Base-by-base conservation (phyloP, 1,140 invertebrate genomes). In the Adoxophyes honmai region DNA sequence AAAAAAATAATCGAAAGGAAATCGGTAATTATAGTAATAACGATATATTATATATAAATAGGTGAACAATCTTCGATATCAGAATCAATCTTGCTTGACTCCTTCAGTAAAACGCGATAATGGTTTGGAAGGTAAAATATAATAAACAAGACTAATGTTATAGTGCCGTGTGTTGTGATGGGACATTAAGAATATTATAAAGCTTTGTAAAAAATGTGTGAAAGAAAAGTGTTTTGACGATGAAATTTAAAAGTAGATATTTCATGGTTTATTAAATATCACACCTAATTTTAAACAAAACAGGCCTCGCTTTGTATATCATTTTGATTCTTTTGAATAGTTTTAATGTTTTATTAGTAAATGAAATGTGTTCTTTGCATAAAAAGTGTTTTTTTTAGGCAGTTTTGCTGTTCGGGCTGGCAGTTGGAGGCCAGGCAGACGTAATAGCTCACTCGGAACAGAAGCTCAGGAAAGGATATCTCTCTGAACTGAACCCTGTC, bases 81-180 rank as follows among this genome's bases (percentile, higher is more conserved):
- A 35, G 44, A 62, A 58, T 52, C 56, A 70, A 39, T 61, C 55
- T 18, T 52, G 42, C 60, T 10, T 36, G 35, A 36, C n/a, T 21
- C 52, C 54, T 60, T 52, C 44, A 37, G 33, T 48, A 48, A 59
- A 56, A 59, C 34, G 34, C 44, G 52, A 66, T 35, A 28, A 71
- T 83, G 80, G 57, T 68, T 78, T 72, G 70, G 65, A 77, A 83
- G 78, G 80, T 82, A 79, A 59, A 48, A 52, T 52, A 28, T 28
- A 28, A 28, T 28, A 3, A 2, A 28, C 2, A 28, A 3, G 6
- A 3, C 21, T 28, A 3, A 2, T 28, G 2, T 28, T 28, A n/a
- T 48, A 28, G 11, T 48, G n/a, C n/a, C n/a, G n/a, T n/a, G n/a
- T n/a, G n/a, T n/a, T n/a, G n/a, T n/a, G n/a, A n/a, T n/a, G n/a